Conservation (phyloP, 1,140 invertebrate genomes). For the Drosophila obscura region DNA sequence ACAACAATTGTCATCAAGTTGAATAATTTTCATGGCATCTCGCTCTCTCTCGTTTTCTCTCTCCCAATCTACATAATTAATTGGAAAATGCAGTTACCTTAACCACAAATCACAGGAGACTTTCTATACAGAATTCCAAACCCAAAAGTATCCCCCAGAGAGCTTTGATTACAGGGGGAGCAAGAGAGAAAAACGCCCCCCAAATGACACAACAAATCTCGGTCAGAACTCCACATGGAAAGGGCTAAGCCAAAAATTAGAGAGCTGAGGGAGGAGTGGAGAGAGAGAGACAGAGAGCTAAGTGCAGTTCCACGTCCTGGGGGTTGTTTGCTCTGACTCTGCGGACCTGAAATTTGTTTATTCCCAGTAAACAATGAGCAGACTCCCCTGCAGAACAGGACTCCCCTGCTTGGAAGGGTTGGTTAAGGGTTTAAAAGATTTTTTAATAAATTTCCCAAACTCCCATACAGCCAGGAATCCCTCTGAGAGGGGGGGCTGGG, state of each 20-base stretch:
- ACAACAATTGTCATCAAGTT: background rate
- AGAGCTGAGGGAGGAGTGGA: no score
- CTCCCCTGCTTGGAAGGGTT: slow-evolving; percentile 31
- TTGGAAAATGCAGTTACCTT: slow-evolving; percentile 31
- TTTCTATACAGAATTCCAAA: slow-evolving; percentile 9
- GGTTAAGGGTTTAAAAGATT: slow-evolving; percentile 46
- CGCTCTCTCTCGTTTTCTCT: slow-evolving; percentile 1
- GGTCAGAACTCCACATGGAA: slow-evolving; percentile 44
- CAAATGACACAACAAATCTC: slow-evolving; percentile 48
- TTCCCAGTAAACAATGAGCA: slow-evolving; percentile 56
- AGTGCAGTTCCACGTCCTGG: slow-evolving; percentile 52
- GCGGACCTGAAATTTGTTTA: slow-evolving; percentile 67
- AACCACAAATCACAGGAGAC: slow-evolving; percentile 29
- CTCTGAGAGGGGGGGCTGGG: background rate
- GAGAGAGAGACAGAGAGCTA: slow-evolving; percentile 25
- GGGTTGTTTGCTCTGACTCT: slow-evolving; percentile 48
- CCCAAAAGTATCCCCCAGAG: slow-evolving; percentile 49
- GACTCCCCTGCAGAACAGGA: slow-evolving; percentile 5
- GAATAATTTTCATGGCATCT: background rate
- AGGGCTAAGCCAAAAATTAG: slow-evolving; percentile 16
- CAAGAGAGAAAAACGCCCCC: slow-evolving; percentile 28
- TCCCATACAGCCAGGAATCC: background rate
- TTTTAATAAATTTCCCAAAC: slow-evolving; percentile 73
- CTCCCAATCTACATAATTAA: slow-evolving; percentile 29
- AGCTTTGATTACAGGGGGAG: slow-evolving; percentile 44